Base-by-base conservation (phyloP, 2,888 invertebrate genomes). In the Isoperla grammatica region DNA sequence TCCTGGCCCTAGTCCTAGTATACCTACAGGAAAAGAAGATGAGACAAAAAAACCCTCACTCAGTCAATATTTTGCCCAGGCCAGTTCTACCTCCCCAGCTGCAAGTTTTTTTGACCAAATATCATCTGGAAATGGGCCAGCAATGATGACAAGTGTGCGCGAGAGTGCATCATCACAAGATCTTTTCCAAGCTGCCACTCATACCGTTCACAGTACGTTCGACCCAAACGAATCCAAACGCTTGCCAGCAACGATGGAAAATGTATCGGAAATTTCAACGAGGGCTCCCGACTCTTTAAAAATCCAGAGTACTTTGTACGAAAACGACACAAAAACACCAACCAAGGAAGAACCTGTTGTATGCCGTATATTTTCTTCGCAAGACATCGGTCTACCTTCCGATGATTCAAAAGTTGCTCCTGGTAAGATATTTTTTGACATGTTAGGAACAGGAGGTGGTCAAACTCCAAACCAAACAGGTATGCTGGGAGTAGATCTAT, bases 351-450 rank as follows among this genome's bases (percentile, higher is more conserved):
- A 78, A 65, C 77, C 77, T 11, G 74, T 74, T 61, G 76, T 77
- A 2, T 77, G 78, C 64, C 71, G 75, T 67, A 69, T 78, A 58
- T 78, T 78, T 67, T 71, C 76, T 67, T 71, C 74, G n/a, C 61
- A 64, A 19, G 69, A 73, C 8, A 68, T 71, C 4, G 29, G 29
- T 29, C 29, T 29, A 29, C 22, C 60, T n/a, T 45, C 59, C 19
- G 74, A 74, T 0, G 53, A 19, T 48, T 17, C 13, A 13, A 55
- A 37, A 13, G 40, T 39, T 23, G 58, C 66, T 6, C 59, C 74
- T 12, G 74, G 74, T 9, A 75, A 75, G 59, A 71, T 74, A 8
- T 78, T 78, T 67, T 78, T 78, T 64, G 77, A 78, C 68, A 69
- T 76, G 57, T 74, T 78, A 49, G 74, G 77, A 19, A 63, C 66